These are phyloP conservation scores for Ia io DNA, from an alignment of 2,113 vertebrate genomes.

Conservation along the genomic window DNA sequence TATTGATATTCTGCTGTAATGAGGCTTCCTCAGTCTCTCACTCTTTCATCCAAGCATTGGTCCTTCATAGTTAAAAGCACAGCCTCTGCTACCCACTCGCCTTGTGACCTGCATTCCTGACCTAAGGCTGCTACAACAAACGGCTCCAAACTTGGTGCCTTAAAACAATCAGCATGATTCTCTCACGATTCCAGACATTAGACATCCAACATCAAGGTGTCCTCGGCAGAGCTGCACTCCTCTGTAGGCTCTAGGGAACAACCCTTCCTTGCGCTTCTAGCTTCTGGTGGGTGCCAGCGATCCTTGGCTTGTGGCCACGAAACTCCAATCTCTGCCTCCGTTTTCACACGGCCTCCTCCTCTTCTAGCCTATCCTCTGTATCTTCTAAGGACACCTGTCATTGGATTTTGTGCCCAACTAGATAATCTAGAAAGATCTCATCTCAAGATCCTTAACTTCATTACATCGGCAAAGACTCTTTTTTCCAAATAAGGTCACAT, in stretches of 20 bases:
- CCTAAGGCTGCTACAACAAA: neutral
- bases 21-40: neutral
- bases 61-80: neutral
- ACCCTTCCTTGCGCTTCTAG: neutral
- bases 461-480: neutral
- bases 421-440: neutral
- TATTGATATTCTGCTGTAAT: neutral
- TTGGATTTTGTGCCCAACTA: neutral
- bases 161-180: neutral
- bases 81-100: neutral
- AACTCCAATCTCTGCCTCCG: neutral
- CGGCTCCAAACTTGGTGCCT: neutral
- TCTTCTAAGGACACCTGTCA: neutral
- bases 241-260: neutral
- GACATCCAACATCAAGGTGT: neutral
- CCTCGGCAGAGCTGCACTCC: fast-evolving
- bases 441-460: neutral
- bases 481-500: neutral
- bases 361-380: neutral
- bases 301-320: neutral
- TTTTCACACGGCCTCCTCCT: neutral
- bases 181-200: neutral
- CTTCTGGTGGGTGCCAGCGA: neutral
- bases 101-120: neutral
- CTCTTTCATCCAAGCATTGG: too few relatives aligned